Evolutionary conservation across 2,888 invertebrate genomes (phyloP).

Genomic region (Dascillus cervinus): DNA sequence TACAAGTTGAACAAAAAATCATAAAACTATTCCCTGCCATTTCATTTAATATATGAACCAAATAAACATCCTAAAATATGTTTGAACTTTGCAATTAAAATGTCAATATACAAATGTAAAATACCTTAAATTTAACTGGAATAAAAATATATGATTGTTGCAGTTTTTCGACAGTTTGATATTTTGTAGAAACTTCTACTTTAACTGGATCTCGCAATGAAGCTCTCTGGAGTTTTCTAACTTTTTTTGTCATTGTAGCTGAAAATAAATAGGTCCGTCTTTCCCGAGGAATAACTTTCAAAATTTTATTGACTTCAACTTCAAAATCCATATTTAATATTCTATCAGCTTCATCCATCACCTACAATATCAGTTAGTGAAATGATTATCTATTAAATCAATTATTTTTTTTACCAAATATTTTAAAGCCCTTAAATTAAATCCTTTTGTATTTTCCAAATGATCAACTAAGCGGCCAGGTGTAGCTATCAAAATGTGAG

Average conservation of each 20-base stretch:
- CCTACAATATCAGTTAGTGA: conserved; percentile 35
- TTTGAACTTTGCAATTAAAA: conserved; percentile 2
- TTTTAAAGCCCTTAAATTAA: conserved; percentile 81
- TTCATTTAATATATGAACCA: conserved; percentile 92
- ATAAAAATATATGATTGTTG: conserved; percentile 93
- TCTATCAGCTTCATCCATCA: conserved; percentile 99
- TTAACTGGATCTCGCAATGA: conserved; percentile 90
- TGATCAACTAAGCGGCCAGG: conserved; percentile 95
- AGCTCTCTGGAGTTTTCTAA: conserved; percentile 92
- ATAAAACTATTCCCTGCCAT: conserved; percentile 93
- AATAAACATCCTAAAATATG: conserved; percentile 76
- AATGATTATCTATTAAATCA: conserved; percentile 3
- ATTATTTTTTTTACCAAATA: conserved; percentile 56
- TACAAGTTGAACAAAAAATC: conserved; percentile 95
- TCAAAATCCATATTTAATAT: conserved; percentile 99
- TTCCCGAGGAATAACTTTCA: conserved; percentile 85
- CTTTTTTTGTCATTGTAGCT: conserved; percentile 98
- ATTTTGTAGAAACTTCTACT: conserved; percentile 93
- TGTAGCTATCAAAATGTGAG: conserved; percentile 95
- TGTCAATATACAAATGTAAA: conserved; percentile 7
- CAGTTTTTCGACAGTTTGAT: conserved; percentile 95
- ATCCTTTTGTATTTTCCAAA: conserved; percentile 96
- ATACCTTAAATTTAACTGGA: conserved; percentile 90
- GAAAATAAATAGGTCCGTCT: conserved; percentile 91
- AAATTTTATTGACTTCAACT: conserved; percentile 92